Conservation (phyloP, 1,140 invertebrate genomes). For the Hylaeus volcanicus region DNA sequence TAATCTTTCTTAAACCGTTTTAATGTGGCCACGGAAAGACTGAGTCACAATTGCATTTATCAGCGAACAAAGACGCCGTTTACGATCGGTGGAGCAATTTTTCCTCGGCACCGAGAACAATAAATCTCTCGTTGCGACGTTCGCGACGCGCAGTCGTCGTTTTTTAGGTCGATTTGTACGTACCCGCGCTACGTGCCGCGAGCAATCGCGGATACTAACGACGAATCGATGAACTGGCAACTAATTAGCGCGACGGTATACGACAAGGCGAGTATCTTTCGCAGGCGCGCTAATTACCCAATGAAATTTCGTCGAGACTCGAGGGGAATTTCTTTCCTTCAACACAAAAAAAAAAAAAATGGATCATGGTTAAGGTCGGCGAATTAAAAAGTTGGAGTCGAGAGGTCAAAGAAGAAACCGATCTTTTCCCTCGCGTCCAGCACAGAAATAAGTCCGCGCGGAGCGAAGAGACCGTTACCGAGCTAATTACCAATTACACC, state of each 20-base stretch:
- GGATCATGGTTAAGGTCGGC: too few species aligned
- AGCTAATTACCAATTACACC: slow-evolving; percentile 26
- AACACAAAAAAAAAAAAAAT: too few species aligned
- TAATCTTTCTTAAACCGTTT: background rate
- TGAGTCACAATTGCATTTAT: background rate
- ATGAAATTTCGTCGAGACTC: too few species aligned
- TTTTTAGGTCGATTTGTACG: slow-evolving; percentile 3
- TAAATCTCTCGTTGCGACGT: background rate
- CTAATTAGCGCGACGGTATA: slow-evolving; percentile 12
- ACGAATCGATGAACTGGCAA: slow-evolving; percentile 14
- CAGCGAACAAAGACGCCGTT: background rate
- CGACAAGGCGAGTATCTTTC: too few species aligned
- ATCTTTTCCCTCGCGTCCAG: background rate
- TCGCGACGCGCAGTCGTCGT: background rate
- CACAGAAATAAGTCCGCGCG: background rate
- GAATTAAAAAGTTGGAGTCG: background rate
- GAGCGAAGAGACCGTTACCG: background rate
- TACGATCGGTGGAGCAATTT: background rate
- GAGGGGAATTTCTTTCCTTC: too few species aligned
- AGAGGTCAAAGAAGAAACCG: background rate
- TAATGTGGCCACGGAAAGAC: background rate
- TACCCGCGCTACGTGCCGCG: background rate
- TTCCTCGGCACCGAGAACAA: background rate
- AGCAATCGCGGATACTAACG: background rate
- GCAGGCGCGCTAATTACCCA: too few species aligned